A percentile compares a stretch with the other conserved stretches of the same genome.
These are phyloP conservation scores for Cybosia mesomella DNA, from an alignment of 2,888 invertebrate species.

Conservation along the genomic window DNA sequence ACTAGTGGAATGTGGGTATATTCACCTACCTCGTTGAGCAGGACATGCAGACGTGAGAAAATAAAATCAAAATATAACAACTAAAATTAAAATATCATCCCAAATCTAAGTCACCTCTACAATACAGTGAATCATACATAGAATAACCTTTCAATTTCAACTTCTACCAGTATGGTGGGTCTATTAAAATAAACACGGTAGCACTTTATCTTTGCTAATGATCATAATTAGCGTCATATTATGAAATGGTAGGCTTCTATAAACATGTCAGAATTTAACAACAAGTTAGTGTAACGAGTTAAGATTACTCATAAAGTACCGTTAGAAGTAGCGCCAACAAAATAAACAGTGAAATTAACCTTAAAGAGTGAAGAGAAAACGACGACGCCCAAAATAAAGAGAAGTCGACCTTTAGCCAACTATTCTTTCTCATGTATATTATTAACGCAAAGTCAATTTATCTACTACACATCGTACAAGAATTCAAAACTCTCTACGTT, in stretches of 20 bases:
- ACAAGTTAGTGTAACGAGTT: constrained; percentile 8
- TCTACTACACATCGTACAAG: constrained; percentile 25
- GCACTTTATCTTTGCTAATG: constrained; percentile 33
- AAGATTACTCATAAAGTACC: constrained; percentile 6
- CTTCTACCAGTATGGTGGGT: not conserved
- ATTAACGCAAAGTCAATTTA: constrained; percentile 34
- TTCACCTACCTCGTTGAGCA: not conserved
- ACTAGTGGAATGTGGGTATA: too few species aligned
- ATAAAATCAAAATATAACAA: too few species aligned
- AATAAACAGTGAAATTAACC: constrained; percentile 7
- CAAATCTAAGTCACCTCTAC: not conserved
- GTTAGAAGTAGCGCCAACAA: constrained; percentile 5
- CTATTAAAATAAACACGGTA: constrained; percentile 8
- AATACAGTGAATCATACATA: not conserved
- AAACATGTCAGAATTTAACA: constrained; percentile 13
- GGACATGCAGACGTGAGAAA: not conserved
- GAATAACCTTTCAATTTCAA: not conserved
- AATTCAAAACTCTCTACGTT: constrained; percentile 37
- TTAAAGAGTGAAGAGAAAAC: too few species aligned
- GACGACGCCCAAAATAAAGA: not conserved
- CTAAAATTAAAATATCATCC: not conserved
- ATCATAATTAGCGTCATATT: constrained; percentile 37
- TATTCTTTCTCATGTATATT: not conserved
- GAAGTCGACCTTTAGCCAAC: not conserved
- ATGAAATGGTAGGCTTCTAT: constrained; percentile 14